A percentile compares a stretch with the other conserved stretches of the same genome.
phyloP scores from a whole-genome alignment of 2,888 invertebrate genomes.

The Neoitamus cyanurus region DNA sequence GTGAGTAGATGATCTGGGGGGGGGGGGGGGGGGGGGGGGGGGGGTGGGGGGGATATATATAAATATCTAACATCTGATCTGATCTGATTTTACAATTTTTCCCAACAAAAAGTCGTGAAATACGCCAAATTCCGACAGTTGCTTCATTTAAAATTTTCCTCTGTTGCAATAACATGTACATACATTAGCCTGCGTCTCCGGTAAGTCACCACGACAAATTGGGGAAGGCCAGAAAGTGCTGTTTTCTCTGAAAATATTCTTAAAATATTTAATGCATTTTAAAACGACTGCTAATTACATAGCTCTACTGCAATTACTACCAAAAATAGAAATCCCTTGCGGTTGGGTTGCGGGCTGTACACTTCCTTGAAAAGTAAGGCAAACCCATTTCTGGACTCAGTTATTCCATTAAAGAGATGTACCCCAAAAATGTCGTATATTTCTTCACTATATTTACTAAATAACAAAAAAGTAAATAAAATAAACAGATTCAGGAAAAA shows the following conservation, averaged over 20 bases:
- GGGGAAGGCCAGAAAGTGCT: not conserved
- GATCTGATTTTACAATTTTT: not conserved
- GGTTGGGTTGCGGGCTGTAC: not conserved
- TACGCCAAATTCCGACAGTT: not conserved
- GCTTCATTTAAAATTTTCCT: not conserved
- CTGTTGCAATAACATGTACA: not conserved
- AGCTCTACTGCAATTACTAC: not conserved
- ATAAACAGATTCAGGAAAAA: not conserved
- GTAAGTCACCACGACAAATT: not conserved
- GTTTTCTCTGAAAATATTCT: not conserved
- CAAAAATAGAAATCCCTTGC: not conserved
- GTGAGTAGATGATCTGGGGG: no score
- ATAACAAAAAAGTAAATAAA: no score
- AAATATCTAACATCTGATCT: no score
- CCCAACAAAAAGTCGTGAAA: not conserved
- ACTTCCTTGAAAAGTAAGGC: not conserved
- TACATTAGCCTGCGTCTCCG: not conserved
- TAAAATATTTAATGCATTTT: not conserved
- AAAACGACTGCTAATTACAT: not conserved
- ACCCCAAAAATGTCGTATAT: no score
- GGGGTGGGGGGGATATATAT: no score
- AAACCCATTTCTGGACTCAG: no score
- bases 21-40: no score
- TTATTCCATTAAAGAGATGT: no score
- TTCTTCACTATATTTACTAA: no score